A percentile compares a stretch with the other conserved stretches of the same genome.
phyloP scores from a whole-genome alignment of 2,888 invertebrate genomes.

The Drosophila infuscata region DNA sequence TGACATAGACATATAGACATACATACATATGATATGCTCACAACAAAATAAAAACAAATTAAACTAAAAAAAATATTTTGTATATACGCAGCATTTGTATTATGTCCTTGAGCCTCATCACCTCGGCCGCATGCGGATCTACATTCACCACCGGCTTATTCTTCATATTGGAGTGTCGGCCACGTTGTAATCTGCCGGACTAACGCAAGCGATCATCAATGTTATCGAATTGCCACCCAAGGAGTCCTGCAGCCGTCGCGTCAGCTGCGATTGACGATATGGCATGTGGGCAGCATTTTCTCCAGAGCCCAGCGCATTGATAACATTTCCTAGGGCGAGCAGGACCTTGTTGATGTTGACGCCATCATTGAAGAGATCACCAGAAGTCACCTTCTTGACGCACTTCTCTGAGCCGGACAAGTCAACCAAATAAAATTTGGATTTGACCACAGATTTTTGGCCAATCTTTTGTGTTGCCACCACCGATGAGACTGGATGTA shows the following conservation, averaged over 20 bases:
- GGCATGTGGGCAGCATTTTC: constrained; percentile 89
- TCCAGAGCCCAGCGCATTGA: constrained; percentile 92
- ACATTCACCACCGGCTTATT: constrained; percentile 95
- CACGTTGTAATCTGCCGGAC: constrained; percentile 94
- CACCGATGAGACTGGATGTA: constrained; percentile 80
- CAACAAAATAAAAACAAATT: constrained; percentile 26
- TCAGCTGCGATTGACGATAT: constrained; percentile 96
- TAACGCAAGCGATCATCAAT: constrained; percentile 97
- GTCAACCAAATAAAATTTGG: constrained; percentile 96
- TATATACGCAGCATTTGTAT: constrained; percentile 88
- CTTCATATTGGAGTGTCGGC: constrained; percentile 97
- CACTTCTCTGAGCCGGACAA: constrained; percentile 96
- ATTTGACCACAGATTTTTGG: constrained; percentile 89
- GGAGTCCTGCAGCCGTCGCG: constrained; percentile 96
- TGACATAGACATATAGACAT: no score
- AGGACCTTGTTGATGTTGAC: constrained; percentile 96
- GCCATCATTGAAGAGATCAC: constrained; percentile 94
- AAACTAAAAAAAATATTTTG: constrained; percentile 17
- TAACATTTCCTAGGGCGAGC: constrained; percentile 96
- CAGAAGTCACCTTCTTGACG: constrained; percentile 95
- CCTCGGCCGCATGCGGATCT: constrained; percentile 92
- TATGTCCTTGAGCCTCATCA: constrained; percentile 89
- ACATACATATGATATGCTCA: constrained; percentile 5
- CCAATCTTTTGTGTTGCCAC: constrained; percentile 88
- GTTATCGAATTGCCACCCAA: constrained; percentile 97